These are phyloP conservation scores for Chymomyza amoena DNA, from an alignment of 2,888 invertebrate genomes.

Conservation along the genomic window DNA sequence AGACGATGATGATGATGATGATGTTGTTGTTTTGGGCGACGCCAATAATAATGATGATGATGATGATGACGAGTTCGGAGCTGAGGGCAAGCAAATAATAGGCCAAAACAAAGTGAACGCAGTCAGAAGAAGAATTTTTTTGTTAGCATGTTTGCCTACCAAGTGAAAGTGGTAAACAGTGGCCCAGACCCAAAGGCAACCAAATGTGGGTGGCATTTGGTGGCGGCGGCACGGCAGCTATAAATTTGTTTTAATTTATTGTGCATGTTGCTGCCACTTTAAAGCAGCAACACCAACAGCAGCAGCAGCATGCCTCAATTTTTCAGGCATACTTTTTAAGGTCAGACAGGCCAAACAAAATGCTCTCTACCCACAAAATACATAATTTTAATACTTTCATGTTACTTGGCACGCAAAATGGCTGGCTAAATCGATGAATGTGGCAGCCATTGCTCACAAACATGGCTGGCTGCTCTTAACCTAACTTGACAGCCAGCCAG, in stretches of 20 bases:
- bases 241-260: conserved; percentile 68
- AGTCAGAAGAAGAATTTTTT: background rate
- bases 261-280: conserved; percentile 33
- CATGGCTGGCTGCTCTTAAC: background rate
- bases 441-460: background rate
- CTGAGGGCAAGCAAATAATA: conserved; percentile 12
- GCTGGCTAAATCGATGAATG: background rate
- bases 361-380: background rate
- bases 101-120: conserved; percentile 16
- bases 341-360: background rate
- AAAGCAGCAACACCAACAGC: no score
- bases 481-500: no score
- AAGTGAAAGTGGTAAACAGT: conserved; percentile 47
- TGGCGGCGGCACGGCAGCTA: conserved; percentile 22
- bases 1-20: background rate
- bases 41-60: background rate
- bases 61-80: background rate
- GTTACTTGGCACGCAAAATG: background rate
- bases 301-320: no score
- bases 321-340: background rate
- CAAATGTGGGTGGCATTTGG: background rate
- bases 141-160: conserved; percentile 11
- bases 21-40: background rate
- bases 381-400: background rate
- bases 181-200: background rate